A percentile compares a stretch with the other conserved stretches of the same genome.
Evolutionary conservation across 64 coral and sea anemone genomes (phyloP).

Genomic region (Cladopsammia gracilis): DNA sequence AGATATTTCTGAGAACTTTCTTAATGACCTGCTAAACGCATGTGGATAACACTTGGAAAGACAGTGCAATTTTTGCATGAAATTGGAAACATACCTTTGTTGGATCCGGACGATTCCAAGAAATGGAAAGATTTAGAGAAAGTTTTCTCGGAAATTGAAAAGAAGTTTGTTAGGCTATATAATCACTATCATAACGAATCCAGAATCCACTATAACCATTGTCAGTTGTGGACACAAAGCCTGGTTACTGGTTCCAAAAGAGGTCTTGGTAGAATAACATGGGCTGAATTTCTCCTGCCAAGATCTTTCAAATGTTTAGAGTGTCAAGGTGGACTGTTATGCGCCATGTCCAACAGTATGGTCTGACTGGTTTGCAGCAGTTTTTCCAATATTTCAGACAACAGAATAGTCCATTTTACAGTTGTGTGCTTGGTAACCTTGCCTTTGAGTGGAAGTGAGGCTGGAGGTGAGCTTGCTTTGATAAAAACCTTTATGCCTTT

Average conservation of each 20-base stretch:
- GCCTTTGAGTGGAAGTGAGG: no score
- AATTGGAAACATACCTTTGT: no score
- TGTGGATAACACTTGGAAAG: no score
- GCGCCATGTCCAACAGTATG: slow-evolving; percentile 48
- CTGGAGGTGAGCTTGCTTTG: no score
- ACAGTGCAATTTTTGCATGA: no score
- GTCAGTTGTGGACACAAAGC: neutral
- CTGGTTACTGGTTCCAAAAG: slow-evolving; percentile 54
- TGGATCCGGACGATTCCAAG: no score
- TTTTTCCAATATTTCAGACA: slow-evolving; percentile 59
- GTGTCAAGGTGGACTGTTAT: slow-evolving; percentile 54
- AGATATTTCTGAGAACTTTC: no score
- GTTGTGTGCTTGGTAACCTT: no score
- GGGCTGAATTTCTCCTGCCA: slow-evolving; percentile 68
- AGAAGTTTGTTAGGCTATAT: no score
- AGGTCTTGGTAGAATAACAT: slow-evolving; percentile 54
- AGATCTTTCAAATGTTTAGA: slow-evolving; percentile 57
- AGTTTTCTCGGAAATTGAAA: slow-evolving; percentile 51
- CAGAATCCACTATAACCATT: slow-evolving; percentile 27
- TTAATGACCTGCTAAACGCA: slow-evolving; percentile 20
- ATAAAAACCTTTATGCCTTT: no score
- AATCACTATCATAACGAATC: slow-evolving; percentile 30
- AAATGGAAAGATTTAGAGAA: slow-evolving; percentile 73
- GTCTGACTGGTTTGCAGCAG: slow-evolving; percentile 51
- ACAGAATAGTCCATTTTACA: no score